Conservation (phyloP, 2,888 invertebrate species). For the Papilio protenor region DNA sequence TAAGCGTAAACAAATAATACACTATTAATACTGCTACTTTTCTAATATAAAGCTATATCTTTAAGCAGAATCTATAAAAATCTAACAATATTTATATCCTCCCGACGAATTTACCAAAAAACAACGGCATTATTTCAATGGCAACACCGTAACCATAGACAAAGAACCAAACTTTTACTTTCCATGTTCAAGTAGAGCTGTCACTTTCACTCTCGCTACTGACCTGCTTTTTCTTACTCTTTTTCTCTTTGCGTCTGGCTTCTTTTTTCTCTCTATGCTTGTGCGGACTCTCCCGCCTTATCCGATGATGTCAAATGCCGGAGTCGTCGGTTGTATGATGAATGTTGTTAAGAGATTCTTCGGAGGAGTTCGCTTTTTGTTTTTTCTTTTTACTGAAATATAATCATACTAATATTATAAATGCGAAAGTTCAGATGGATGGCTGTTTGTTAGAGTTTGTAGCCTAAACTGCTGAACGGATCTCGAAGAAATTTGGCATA, state of each 20-base stretch:
- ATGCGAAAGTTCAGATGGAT: too few relatives aligned
- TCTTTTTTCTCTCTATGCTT: conserved; percentile 60
- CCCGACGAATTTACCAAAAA: conserved; percentile 12
- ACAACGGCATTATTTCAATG: conserved; percentile 20
- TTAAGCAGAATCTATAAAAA: conserved; percentile 1
- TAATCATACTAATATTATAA: too few relatives aligned
- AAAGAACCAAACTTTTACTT: conserved; percentile 27
- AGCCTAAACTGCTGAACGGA: too few relatives aligned
- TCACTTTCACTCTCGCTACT: conserved; percentile 67
- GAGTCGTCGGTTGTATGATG: conserved; percentile 81
- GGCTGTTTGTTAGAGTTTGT: too few relatives aligned
- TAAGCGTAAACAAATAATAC: neutral
- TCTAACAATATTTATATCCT: neutral
- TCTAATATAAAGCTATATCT: neutral
- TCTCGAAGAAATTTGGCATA: too few relatives aligned
- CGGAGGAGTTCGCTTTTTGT: conserved; percentile 74
- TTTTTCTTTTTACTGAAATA: conserved; percentile 68
- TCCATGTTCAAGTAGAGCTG: conserved; percentile 70
- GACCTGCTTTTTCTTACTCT: conserved; percentile 64
- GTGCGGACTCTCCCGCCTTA: conserved; percentile 73
- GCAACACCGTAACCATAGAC: conserved; percentile 35
- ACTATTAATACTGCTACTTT: conserved; percentile 8
- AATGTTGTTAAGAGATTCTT: conserved; percentile 75
- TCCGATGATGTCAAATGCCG: conserved; percentile 81
- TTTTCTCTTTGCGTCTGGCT: conserved; percentile 61